A percentile compares a stretch with the other conserved stretches of the same genome.
Evolutionary conservation across 2,888 invertebrate species (phyloP).

Genomic region (Troides helena): DNA sequence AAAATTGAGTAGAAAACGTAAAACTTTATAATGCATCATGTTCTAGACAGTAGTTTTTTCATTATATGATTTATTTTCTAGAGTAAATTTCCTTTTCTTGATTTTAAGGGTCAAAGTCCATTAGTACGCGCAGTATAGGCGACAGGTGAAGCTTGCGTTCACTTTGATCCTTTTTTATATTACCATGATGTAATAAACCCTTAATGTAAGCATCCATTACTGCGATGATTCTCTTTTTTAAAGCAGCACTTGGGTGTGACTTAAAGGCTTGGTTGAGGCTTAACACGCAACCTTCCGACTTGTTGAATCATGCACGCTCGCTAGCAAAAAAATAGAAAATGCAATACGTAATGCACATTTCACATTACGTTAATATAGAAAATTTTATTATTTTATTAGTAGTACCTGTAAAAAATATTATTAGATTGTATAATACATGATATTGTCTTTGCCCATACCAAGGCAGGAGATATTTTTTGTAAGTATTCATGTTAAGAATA

Average conservation of each 20-base stretch:
- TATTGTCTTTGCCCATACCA: no score
- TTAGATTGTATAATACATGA: no score
- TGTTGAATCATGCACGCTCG: constrained; percentile 4
- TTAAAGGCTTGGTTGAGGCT: constrained; percentile 38
- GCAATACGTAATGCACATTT: constrained; percentile 17
- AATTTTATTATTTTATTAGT: no score
- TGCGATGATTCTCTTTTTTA: constrained; percentile 33
- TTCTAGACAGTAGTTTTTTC: no score
- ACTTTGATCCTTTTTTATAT: constrained; percentile 7
- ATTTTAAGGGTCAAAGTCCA: background rate
- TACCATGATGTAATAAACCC: constrained; percentile 29
- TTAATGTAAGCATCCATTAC: constrained; percentile 33
- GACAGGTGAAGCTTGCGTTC: background rate
- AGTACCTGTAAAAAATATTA: no score
- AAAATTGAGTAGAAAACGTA: no score
- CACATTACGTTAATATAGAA: no score
- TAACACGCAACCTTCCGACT: constrained; percentile 38
- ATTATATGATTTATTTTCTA: background rate
- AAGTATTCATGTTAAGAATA: no score
- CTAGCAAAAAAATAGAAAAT: constrained; percentile 3
- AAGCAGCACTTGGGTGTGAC: constrained; percentile 38
- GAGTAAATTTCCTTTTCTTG: background rate
- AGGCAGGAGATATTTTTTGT: no score
- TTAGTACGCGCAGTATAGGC: background rate
- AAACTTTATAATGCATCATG: no score